Evolutionary conservation across 1,140 invertebrate genomes (phyloP), one percentile per base, ranked within the genome.

Genomic region (Danaus plexippus): DNA sequence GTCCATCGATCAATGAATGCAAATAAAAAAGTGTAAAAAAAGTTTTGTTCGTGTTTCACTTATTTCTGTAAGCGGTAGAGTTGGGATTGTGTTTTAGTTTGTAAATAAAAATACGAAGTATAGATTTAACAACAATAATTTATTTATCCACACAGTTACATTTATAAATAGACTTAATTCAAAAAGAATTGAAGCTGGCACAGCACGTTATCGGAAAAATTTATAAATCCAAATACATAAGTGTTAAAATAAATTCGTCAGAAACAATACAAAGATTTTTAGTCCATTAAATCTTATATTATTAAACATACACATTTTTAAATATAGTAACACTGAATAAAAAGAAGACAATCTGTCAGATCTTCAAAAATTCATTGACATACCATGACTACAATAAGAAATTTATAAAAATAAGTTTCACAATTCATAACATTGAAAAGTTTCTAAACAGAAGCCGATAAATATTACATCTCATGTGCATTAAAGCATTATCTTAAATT

Each of bases 51-150:
- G 22, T 32, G 22, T 32, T 32, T 32, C 7, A 32, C 22, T 32
- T 32, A 32, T 32, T 0, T 32, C 22, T 32, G 22, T 4, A 32
- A 32, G 22, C 7, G 22, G 7, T 32, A 6, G 22, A 32, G 7
- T 32, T 32, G 7, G 22, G 22, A 32, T 32, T 32, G 15, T 15
- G 1, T 15, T 15, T 1, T 15, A 1, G 15, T 15, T 15, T 15
- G 15, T 15, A 6, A 9, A 42, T 9, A 9, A 48, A 61, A 61
- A 47, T 1, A 53, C 54, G 52, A 46, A 32, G 22, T 52, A 44
- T 47, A 63, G 59, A 66, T 69, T 73, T 77, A 81, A 84, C 80
- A 84, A 81, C 77, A 84, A 84, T 80, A 77, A 75, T 82, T 80
- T 82, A 79, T 80, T 81, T 76, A 75, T 64, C 64, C 77, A 81